Conservation (phyloP, 2,888 invertebrate genomes). For the Idaea straminata region DNA sequence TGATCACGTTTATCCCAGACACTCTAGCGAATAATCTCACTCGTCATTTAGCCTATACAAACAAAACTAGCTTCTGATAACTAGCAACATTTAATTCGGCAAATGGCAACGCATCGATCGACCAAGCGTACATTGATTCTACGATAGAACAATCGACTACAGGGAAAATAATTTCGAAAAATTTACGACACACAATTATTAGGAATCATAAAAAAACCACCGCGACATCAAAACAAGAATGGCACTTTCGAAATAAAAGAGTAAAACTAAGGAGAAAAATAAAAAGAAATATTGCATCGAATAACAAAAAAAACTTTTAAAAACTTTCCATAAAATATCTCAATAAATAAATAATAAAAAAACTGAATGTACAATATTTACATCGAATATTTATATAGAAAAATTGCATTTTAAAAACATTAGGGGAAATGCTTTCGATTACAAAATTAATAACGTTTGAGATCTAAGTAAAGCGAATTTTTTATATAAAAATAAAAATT, state of each 20-base stretch:
- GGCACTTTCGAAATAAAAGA: slow-evolving; percentile 57
- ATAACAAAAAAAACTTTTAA: slow-evolving; percentile 70
- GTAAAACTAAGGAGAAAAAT: slow-evolving; percentile 36
- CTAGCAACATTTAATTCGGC: slow-evolving; percentile 30
- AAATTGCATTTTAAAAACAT: slow-evolving; percentile 56
- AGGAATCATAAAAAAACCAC: slow-evolving; percentile 59
- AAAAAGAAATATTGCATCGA: slow-evolving; percentile 49
- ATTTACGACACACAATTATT: slow-evolving; percentile 38
- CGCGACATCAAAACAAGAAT: slow-evolving; percentile 54
- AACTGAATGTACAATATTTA: slow-evolving; percentile 78
- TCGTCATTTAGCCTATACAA: slow-evolving; percentile 31
- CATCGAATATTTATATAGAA: slow-evolving; percentile 72
- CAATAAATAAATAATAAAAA: slow-evolving; percentile 70
- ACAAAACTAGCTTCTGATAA: slow-evolving; percentile 29
- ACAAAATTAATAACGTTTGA: slow-evolving; percentile 42
- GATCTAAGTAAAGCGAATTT: slow-evolving; percentile 61
- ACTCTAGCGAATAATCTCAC: slow-evolving; percentile 18
- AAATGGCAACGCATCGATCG: slow-evolving; percentile 44
- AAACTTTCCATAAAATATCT: slow-evolving; percentile 65
- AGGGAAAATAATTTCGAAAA: slow-evolving; percentile 41
- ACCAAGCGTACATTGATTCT: slow-evolving; percentile 77
- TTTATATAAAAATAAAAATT: slow-evolving; percentile 58
- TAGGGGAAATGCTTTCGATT: slow-evolving; percentile 46
- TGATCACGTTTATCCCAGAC: slow-evolving; percentile 10
- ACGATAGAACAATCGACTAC: slow-evolving; percentile 76